Evolutionary conservation across 2,888 invertebrate genomes (phyloP), one percentile per base, ranked within the genome.

Genomic region (Calameuta idolon): DNA sequence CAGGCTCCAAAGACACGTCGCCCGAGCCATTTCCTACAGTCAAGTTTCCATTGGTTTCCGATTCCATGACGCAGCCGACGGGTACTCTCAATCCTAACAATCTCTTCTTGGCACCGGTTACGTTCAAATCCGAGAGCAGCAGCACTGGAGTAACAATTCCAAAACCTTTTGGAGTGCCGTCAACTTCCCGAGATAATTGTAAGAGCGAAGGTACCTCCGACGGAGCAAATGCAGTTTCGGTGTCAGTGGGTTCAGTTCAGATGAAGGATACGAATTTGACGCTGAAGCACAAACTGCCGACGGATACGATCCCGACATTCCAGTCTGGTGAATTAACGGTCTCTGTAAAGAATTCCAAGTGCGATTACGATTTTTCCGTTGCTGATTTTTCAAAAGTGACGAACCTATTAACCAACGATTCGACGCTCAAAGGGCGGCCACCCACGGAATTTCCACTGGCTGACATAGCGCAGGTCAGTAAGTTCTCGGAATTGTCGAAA

Each of bases 81-180:
- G 84, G 85, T 1, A 95, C 95, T 37, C 92, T 96, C 82, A 95
- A 95, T 12, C 95, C 96, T 1, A 95, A 95, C 86, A 96, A 96
- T 88, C 95, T 96, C 93, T 97, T 96, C 83, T 93, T 96, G 85
- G 94, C 96, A 11, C 96, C 96, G 1, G 87, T 91, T 3, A 90
- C 88, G 74, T 90, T 90, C 69, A 90, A 90, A 75, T 85, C 90
- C 0, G 90, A 90, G 37, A 89, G 87, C 69, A 89, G 87, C 69
- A 80, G 81, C 34, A 83, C 88, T 4, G 89, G 90, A 30, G 86
- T 91, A 4, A 87, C 90, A 0, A 83, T 90, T 12, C 85, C 89
- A n/a, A 91, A 91, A 78, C 84, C 89, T 30, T 90, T 89, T 75
- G 86, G 85, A 1, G 82, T 87, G 73, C 88, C 90, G 34, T 86